Evolutionary conservation across 1,140 invertebrate species (phyloP).

Genomic region (Drosophila aff.): DNA sequence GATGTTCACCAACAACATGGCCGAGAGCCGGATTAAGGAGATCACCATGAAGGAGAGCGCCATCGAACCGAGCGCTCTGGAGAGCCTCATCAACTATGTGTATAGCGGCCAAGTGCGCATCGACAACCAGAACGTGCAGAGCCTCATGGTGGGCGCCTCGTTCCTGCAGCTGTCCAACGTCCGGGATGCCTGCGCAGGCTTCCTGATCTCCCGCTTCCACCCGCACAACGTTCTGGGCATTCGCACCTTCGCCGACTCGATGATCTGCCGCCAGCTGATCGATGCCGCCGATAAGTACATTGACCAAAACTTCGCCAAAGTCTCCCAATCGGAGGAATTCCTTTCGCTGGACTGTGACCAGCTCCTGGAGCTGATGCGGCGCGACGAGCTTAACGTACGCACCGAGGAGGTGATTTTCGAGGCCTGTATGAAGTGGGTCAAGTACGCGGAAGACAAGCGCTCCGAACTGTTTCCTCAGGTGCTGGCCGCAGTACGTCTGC

Average conservation of each 20-base stretch:
- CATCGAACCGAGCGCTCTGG: constrained; percentile 93
- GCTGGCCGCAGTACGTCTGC: constrained; percentile 91
- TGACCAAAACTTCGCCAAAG: constrained; percentile 93
- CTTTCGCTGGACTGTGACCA: constrained; percentile 87
- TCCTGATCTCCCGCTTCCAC: constrained; percentile 92
- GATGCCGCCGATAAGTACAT: constrained; percentile 93
- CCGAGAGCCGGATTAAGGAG: constrained; percentile 93
- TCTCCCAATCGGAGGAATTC: constrained; percentile 93
- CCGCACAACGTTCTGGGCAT: constrained; percentile 95
- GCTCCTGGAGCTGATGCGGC: constrained; percentile 90
- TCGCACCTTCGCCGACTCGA: constrained; percentile 92
- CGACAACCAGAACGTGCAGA: constrained; percentile 92
- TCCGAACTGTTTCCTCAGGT: constrained; percentile 89
- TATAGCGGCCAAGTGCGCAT: constrained; percentile 93
- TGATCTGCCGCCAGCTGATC: constrained; percentile 90
- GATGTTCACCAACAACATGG: constrained; percentile 96
- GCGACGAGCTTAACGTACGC: constrained; percentile 92
- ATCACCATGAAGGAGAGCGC: constrained; percentile 90
- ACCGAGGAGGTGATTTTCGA: constrained; percentile 93
- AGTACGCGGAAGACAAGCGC: constrained; percentile 88
- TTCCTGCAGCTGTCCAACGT: constrained; percentile 94
- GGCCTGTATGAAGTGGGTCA: constrained; percentile 93
- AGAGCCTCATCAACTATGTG: constrained; percentile 94
- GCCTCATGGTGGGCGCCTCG: constrained; percentile 94
- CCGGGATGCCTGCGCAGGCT: constrained; percentile 93